A percentile compares a stretch with the other conserved stretches of the same genome.
Conservation (phyloP, 1,140 invertebrate genomes). For the Argopecten irradians region DNA sequence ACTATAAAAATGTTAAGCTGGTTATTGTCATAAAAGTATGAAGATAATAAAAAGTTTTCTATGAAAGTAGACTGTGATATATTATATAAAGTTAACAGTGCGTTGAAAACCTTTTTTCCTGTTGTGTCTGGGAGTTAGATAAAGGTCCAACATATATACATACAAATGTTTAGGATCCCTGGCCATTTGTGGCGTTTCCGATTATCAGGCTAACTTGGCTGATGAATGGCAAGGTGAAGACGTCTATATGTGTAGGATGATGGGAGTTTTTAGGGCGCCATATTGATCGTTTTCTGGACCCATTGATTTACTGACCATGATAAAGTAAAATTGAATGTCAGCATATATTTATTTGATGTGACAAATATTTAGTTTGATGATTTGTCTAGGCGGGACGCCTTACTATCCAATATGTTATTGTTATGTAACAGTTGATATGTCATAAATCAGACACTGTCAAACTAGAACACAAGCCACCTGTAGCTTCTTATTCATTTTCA, state of each 20-base stretch:
- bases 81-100: not conserved
- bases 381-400: not conserved
- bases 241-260: not conserved
- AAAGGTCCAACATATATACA: conserved; percentile 18
- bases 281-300: not conserved
- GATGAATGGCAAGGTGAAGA: conserved; percentile 4
- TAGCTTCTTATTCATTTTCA: not conserved
- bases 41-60: not conserved
- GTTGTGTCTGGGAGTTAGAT: not conserved
- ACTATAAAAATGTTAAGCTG: not conserved
- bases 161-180: conserved; percentile 21
- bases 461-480: not conserved
- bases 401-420: not conserved
- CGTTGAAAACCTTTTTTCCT: not conserved
- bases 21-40: not conserved
- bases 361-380: conserved; percentile 23
- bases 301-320: not conserved
- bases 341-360: conserved; percentile 8
- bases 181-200: conserved; percentile 14
- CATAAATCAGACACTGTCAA: not conserved
- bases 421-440: not conserved
- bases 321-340: conserved; percentile 10
- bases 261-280: conserved; percentile 1
- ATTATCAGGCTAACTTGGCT: conserved; percentile 16
- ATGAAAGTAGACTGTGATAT: not conserved